Evolutionary conservation across 1,140 invertebrate species (phyloP), one percentile per base, ranked within the genome.

Genomic region (Mesaphorura yosii): DNA sequence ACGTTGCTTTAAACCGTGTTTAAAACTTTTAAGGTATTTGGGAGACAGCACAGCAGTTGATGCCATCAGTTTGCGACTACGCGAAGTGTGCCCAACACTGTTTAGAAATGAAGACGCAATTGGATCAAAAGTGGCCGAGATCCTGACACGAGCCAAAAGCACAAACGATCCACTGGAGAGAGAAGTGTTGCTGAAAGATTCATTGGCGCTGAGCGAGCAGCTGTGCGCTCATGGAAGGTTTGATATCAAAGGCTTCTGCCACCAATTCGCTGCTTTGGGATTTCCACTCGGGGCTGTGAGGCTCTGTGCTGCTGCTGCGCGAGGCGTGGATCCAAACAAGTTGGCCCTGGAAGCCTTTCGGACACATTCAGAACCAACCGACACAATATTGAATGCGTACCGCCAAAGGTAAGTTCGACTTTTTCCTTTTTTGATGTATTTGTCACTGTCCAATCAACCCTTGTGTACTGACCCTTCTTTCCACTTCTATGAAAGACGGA

Each of bases 101-200:
- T 98, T 95, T 66, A 85, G 85, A 63, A 82, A 81, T 64, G 94
- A 98, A 75, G 94, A 98, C 75, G 93, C 90, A 17, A 84, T 89
- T 28, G 92, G 86, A 69, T 82, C 91, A 19, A 89, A 95, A 76
- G 84, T 87, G 72, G 66, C 53, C 64, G 89, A 94, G 71, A 79
- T 91, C 56, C 73, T 94, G 19, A 76, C 88, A 62, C 81, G 81
- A 65, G 83, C 86, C 0, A 86, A 83, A 68, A 77, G 60, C 39
- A 75, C 76, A 48, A 74, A 70, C 53, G 86, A 81, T 72, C 69
- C 73, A 47, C 75, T 77, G 52, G 87, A 82, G 65, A 81, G 79
- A 64, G 79, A 86, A 62, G 74, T 79, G 54, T 77, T 82, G 67
- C 69, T 95, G 1, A 72, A 78, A 31, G 81, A 84, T 54, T 86